Percentiles rank a stretch among this genome's conserved stretches.
Evolutionary conservation across 2,113 vertebrate species (phyloP).

Genomic region (Nyctereutes procyonoides): DNA sequence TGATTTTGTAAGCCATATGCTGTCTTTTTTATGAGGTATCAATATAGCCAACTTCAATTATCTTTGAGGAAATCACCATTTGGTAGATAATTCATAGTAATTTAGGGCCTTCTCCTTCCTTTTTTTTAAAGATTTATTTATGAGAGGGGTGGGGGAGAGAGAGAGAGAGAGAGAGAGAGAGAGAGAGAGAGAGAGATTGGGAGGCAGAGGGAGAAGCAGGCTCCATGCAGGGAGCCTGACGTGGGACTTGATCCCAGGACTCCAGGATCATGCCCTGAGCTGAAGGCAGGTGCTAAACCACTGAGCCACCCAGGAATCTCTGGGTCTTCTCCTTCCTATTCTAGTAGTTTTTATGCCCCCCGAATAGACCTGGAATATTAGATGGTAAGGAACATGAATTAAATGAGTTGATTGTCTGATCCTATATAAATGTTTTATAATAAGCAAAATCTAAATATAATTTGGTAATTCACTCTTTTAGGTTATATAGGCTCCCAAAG

Average conservation of each 20-base stretch:
- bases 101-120: background rate
- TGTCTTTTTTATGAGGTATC: background rate
- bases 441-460: background rate
- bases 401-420: background rate
- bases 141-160: no score
- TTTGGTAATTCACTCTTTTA: background rate
- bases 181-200: background rate
- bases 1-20: background rate
- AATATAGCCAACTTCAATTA: background rate
- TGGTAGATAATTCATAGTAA: background rate
- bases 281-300: fast-evolving
- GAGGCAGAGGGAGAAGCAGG: background rate
- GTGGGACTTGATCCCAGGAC: background rate
- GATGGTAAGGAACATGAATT: background rate
- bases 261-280: background rate
- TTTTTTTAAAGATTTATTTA: background rate
- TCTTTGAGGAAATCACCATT: background rate
- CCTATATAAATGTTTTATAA: background rate
- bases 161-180: background rate
- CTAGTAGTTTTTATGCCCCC: background rate
- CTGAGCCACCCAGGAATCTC: background rate
- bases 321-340: background rate
- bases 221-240: background rate
- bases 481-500: background rate
- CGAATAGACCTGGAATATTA: background rate